Conservation (phyloP, 2,797 vertebrate genomes). For the Microctenopoma steveboyesi region DNA sequence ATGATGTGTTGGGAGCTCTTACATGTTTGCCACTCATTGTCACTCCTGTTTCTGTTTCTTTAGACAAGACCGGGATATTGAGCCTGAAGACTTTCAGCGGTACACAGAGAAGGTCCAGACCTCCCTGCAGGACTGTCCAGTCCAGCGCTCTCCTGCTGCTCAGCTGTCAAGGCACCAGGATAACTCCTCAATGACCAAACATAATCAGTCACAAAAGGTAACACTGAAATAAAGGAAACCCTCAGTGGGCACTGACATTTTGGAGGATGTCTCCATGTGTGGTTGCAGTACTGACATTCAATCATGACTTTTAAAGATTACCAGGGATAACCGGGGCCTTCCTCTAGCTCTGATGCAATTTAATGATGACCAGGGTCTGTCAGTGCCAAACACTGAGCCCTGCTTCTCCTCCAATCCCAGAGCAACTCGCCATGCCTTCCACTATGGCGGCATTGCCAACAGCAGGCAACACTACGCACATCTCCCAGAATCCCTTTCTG, state of each 20-base stretch:
- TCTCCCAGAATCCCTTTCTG: constrained; percentile 84
- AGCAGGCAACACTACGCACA: constrained; percentile 91
- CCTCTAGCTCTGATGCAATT: constrained; percentile 75
- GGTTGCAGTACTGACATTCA: background rate
- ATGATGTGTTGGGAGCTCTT: constrained; percentile 4
- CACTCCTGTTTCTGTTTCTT: constrained; percentile 18
- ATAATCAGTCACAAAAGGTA: constrained; percentile 87
- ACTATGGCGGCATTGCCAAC: constrained; percentile 89
- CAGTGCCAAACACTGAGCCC: constrained; percentile 66
- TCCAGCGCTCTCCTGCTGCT: constrained; percentile 86
- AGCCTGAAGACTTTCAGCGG: constrained; percentile 95
- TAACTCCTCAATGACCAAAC: constrained; percentile 83
- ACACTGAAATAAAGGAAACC: background rate
- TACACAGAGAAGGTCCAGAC: constrained; percentile 90
- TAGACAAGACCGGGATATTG: constrained; percentile 92
- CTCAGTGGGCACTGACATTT: background rate
- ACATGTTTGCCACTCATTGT: background rate
- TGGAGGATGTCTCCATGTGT: background rate
- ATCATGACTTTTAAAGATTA: constrained; percentile 76
- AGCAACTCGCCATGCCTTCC: constrained; percentile 81
- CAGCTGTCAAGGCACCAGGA: constrained; percentile 83
- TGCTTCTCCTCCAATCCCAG: constrained; percentile 86
- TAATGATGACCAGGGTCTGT: constrained; percentile 74
- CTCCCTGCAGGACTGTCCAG: constrained; percentile 92
- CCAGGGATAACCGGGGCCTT: constrained; percentile 82